Evolutionary conservation across 2,797 vertebrate genomes (phyloP), one percentile per base, ranked within the genome.

Genomic region (Sebastes elongatus): DNA sequence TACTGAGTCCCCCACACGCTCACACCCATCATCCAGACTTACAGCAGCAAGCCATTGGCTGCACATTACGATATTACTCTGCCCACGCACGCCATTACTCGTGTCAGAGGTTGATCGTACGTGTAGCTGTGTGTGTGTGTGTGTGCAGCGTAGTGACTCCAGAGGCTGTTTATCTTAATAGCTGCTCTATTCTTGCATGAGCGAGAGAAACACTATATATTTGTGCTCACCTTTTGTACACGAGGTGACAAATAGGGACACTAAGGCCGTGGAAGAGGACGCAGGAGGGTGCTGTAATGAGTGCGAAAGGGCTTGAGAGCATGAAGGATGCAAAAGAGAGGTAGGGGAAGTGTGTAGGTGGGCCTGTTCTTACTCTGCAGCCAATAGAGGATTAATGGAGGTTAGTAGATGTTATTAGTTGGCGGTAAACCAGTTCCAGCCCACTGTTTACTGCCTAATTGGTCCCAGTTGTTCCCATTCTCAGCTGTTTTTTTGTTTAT

Each of bases 371-470:
- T 35, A 63, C 32, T 2, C 35, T 66, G 60, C 57, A 74, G 78
- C 63, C 63, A 80, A 25, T 55, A 56, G 65, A 69, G 63, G 71
- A 87, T 90, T 86, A 88, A 87, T 82, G 2, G 78, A 81, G 83
- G 82, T 86, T 82, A 84, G 81, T 79, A 65, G 69, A 67, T 57
- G 83, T 92, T 86, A 93, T 90, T 90, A 88, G 85, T 82, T 72
- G 79, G 82, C 5, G 73, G 59, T 91, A 82, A 93, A 92, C 77
- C 85, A 84, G 85, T 59, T 89, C 74, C 83, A 79, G 77, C 66
- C 82, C 85, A 76, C 80, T 83, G 81, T 88, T 93, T 90, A 82
- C 71, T 42, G 70, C 66, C 67, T 92, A 93, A 94, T 93, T 91
- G 89, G 89, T 91, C 90, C 92, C 92, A 88, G 84, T 81, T 84